These are phyloP conservation scores for Gymnoscopelus braueri DNA, from an alignment of 2,797 vertebrate species.

Conservation along the genomic window DNA sequence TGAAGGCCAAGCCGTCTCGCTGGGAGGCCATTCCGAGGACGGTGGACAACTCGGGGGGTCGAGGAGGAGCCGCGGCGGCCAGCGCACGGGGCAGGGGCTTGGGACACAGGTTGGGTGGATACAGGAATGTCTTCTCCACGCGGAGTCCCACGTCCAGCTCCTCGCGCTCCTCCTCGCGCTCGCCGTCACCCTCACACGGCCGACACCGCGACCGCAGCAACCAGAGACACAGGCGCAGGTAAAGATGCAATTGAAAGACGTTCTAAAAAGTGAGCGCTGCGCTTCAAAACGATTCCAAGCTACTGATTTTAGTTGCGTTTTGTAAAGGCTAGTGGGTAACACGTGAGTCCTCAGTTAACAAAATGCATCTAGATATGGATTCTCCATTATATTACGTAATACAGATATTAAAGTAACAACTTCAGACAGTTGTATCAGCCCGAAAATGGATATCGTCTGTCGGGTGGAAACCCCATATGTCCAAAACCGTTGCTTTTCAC, in stretches of 20 bases:
- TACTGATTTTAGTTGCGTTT: no score
- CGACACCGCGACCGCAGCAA: slow-evolving; percentile 78
- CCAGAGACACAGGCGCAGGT: slow-evolving; percentile 82
- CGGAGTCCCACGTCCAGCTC: slow-evolving; percentile 91
- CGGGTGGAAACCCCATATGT: no score
- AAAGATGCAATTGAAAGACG: not conserved
- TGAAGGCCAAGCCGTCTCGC: slow-evolving; percentile 80
- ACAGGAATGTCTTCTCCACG: slow-evolving; percentile 93
- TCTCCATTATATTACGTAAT: no score
- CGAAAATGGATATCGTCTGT: no score
- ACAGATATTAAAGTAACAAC: no score
- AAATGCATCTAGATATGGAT: no score
- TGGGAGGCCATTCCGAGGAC: slow-evolving; percentile 78
- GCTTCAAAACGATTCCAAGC: no score
- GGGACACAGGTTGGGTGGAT: slow-evolving; percentile 82
- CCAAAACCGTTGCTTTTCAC: no score
- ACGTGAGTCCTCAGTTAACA: no score
- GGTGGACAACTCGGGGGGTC: slow-evolving; percentile 65
- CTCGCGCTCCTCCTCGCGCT: slow-evolving; percentile 87
- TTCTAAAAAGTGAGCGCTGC: no score
- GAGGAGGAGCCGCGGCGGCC: slow-evolving; percentile 68
- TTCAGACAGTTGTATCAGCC: no score
- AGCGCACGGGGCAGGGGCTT: slow-evolving; percentile 70
- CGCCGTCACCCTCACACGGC: slow-evolving; percentile 85
- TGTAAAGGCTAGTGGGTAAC: no score